A percentile compares a stretch with the other conserved stretches of the same genome.
These are phyloP conservation scores for Phoenicopterus ruber DNA, from an alignment of 2,113 vertebrate genomes.

Conservation along the genomic window DNA sequence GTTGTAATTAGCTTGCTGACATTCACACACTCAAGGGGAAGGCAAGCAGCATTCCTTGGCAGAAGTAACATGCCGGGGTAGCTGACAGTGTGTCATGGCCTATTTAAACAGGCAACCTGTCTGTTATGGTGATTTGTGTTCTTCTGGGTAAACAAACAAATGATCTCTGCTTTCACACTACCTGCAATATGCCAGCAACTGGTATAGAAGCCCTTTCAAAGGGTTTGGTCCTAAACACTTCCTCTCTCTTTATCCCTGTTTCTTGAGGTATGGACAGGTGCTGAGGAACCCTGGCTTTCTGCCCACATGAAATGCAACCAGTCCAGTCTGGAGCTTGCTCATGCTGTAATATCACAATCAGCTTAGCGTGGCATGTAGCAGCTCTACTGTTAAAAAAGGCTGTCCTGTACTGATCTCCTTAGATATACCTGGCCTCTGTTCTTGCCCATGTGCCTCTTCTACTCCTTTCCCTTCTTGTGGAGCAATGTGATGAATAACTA, in stretches of 20 bases:
- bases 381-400: background rate
- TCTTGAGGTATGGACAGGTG: background rate
- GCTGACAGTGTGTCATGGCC: constrained; percentile 23
- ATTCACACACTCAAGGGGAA: background rate
- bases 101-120: constrained; percentile 21
- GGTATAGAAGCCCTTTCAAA: background rate
- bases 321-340: background rate
- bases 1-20: background rate
- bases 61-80: background rate
- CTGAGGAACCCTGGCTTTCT: background rate
- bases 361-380: background rate
- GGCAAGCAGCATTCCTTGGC: constrained; percentile 5
- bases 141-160: constrained; percentile 12
- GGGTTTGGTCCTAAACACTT: background rate
- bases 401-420: background rate
- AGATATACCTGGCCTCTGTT: background rate
- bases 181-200: background rate
- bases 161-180: background rate
- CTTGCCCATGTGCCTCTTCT: background rate
- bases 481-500: background rate
- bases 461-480: background rate
- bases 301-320: background rate
- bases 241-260: background rate
- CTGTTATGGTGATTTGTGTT: constrained; percentile 16
- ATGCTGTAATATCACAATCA: background rate